Evolutionary conservation across 2,888 invertebrate genomes (phyloP).

Genomic region (Sympetrum striolatum): DNA sequence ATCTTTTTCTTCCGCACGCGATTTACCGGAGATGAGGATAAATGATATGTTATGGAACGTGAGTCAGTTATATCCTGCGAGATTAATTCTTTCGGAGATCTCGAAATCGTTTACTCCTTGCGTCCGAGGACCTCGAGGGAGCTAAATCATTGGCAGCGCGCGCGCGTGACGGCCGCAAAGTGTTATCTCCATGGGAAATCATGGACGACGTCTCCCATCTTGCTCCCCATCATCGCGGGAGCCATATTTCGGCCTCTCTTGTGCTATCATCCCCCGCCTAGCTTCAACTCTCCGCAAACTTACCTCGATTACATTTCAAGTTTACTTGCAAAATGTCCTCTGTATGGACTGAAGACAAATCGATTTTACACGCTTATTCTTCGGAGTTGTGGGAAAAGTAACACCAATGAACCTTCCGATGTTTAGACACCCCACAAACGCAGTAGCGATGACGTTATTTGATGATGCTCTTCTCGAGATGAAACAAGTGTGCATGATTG

Average conservation of each 20-base stretch:
- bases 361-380: no score
- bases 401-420: no score
- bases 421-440: no score
- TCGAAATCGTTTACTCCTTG: background rate
- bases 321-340: background rate
- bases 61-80: background rate
- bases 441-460: no score
- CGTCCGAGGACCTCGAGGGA: background rate
- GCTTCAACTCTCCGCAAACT: background rate
- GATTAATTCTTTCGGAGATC: background rate
- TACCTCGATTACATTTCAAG: background rate
- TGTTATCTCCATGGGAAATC: slow-evolving; percentile 42
- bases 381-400: no score
- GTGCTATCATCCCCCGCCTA: background rate
- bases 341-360: no score
- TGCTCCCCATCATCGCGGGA: background rate
- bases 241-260: background rate
- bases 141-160: background rate
- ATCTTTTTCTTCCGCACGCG: no score
- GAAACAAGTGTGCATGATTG: no score
- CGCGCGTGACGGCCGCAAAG: background rate
- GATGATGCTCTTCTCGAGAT: no score
- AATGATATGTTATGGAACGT: no score
- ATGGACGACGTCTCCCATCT: background rate
- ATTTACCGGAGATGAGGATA: no score